phyloP scores from a whole-genome alignment of 2,797 vertebrate species.

The Pangasius krempfi region DNA sequence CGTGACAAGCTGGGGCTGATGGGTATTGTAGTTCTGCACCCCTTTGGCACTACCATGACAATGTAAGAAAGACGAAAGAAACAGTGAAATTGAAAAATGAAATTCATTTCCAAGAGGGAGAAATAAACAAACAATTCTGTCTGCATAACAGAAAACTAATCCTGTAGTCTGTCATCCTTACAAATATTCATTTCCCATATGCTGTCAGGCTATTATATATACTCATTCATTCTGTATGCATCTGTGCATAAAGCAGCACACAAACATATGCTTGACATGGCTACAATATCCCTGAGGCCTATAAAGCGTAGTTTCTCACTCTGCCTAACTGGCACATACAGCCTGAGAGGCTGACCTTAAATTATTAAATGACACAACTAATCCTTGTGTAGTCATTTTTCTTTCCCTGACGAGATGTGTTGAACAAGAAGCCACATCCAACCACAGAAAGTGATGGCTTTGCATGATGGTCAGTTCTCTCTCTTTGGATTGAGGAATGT shows the following conservation, averaged over 20 bases:
- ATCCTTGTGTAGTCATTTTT: conserved; percentile 2
- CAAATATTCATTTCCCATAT: not conserved
- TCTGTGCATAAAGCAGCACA: not conserved
- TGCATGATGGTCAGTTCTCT: not conserved
- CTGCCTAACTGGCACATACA: not conserved
- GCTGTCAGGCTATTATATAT: not conserved
- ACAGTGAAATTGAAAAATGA: not conserved
- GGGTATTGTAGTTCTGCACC: no score
- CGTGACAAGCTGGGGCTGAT: no score
- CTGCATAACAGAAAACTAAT: not conserved
- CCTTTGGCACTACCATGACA: no score
- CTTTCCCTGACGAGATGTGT: not conserved
- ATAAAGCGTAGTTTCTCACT: no score
- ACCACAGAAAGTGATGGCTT: not conserved
- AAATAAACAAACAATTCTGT: not conserved
- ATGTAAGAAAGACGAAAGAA: not conserved
- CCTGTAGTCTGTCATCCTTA: not conserved
- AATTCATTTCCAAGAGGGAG: not conserved
- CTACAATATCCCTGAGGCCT: not conserved
- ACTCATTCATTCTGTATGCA: not conserved
- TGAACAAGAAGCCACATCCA: not conserved
- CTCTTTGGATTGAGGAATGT: not conserved
- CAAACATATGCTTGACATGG: not conserved
- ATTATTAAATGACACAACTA: conserved; percentile 11
- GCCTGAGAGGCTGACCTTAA: not conserved